These are phyloP conservation scores for Cremastinae sp. DNA, from an alignment of 2,888 invertebrate genomes.

Conservation along the genomic window DNA sequence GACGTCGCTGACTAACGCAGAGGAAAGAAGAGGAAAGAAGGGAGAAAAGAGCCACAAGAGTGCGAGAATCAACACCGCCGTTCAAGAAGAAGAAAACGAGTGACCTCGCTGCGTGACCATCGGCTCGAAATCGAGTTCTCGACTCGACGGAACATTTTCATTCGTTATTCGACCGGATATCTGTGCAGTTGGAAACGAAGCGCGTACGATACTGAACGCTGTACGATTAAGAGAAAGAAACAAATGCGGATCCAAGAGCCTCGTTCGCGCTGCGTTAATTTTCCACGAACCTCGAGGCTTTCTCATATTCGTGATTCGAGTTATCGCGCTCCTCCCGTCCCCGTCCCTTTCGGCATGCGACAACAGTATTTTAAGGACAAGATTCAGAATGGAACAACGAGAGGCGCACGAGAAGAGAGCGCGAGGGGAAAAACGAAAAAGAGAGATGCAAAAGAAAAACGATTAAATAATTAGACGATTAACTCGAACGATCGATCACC, in stretches of 20 bases:
- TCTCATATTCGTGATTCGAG: not conserved
- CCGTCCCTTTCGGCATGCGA: slow-evolving; percentile 38
- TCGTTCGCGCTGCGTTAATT: not conserved
- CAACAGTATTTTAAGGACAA: slow-evolving; percentile 53
- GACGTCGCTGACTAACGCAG: slow-evolving; percentile 35
- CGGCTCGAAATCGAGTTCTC: slow-evolving; percentile 4
- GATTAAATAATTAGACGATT: not conserved
- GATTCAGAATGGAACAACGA: slow-evolving; percentile 28
- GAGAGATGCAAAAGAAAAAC: slow-evolving; percentile 4
- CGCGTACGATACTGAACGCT: slow-evolving; percentile 5
- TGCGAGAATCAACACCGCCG: not conserved
- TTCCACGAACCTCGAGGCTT: slow-evolving; percentile 1
- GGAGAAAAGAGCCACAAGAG: slow-evolving; percentile 2
- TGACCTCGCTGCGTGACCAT: slow-evolving; percentile 23
- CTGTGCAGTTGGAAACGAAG: slow-evolving; percentile 22
- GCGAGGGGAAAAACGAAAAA: slow-evolving; percentile 16
- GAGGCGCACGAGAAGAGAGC: slow-evolving; percentile 22
- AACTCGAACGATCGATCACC: not conserved
- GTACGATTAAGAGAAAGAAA: too few relatives aligned
- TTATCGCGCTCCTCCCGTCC: slow-evolving; percentile 7
- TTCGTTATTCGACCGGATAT: slow-evolving; percentile 7
- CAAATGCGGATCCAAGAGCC: not conserved
- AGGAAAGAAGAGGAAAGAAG: slow-evolving; percentile 24
- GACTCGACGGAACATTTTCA: slow-evolving; percentile 27
- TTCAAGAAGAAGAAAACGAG: not conserved